A percentile compares a stretch with the other conserved stretches of the same genome.
These are phyloP conservation scores for Heliconius eleuchia DNA, from an alignment of 1,140 invertebrate species.

Conservation along the genomic window DNA sequence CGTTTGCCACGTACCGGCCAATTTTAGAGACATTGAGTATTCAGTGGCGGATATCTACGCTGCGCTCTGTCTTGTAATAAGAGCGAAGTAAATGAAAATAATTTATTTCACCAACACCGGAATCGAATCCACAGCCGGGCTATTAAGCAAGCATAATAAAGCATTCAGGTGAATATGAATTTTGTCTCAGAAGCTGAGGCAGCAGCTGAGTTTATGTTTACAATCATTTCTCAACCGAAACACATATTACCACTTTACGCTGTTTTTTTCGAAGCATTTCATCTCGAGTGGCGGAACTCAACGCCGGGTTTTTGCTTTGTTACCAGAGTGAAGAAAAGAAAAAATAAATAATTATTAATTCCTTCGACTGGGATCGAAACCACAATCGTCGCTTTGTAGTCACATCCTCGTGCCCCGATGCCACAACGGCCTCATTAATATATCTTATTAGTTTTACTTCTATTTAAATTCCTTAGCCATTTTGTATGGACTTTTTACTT, in stretches of 20 bases:
- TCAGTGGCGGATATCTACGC: too few relatives aligned
- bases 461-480: neutral
- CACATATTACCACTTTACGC: neutral
- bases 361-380: too few relatives aligned
- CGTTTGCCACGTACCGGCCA: neutral
- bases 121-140: neutral
- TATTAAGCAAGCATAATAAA: too few relatives aligned
- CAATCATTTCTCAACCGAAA: neutral
- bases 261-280: neutral
- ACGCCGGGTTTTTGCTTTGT: too few relatives aligned
- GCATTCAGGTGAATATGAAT: neutral
- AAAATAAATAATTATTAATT: neutral
- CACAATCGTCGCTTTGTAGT: too few relatives aligned
- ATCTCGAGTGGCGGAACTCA: neutral
- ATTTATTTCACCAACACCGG: neutral
- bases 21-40: neutral
- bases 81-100: neutral
- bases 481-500: neutral
- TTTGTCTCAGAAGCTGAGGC: neutral
- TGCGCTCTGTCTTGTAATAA: neutral
- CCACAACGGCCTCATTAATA: neutral
- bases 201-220: too few relatives aligned
- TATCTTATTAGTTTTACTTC: neutral
- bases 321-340: neutral
- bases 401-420: too few relatives aligned